phyloP scores from a whole-genome alignment of 2,888 invertebrate genomes.

The Leptinotarsa juncta region DNA sequence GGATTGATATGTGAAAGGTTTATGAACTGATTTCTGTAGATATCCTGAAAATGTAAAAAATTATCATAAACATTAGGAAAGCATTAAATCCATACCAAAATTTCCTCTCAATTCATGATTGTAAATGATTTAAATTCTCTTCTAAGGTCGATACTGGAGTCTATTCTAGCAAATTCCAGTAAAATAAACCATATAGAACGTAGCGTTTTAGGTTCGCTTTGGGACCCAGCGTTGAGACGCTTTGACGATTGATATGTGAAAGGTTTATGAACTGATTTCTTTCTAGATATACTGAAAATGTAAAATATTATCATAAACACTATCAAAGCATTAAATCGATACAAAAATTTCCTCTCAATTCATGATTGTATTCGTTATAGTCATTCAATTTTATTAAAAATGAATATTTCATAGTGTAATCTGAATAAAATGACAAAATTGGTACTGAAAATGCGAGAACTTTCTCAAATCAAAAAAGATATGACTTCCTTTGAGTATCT shows the following conservation, averaged over 20 bases:
- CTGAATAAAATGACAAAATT: too few species aligned
- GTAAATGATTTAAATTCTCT: constrained; percentile 92
- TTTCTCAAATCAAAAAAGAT: too few species aligned
- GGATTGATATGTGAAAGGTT: constrained; percentile 96
- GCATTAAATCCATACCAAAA: too few species aligned
- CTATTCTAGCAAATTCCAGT: constrained; percentile 88
- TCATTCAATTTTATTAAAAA: too few species aligned
- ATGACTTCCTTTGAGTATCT: too few species aligned
- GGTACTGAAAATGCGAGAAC: too few species aligned
- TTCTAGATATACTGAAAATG: constrained; percentile 79
- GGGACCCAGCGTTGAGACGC: constrained; percentile 72
- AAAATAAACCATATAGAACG: constrained; percentile 99
- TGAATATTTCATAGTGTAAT: too few species aligned
- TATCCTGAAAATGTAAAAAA: constrained; percentile 68
- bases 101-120: too few species aligned
- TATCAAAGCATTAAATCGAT: too few species aligned
- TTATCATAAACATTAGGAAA: too few species aligned
- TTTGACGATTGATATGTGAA: constrained; percentile 96
- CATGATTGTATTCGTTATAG: too few species aligned
- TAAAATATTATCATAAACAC: background rate
- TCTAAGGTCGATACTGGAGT: constrained; percentile 90
- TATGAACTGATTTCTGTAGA: constrained; percentile 91
- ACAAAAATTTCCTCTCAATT: too few species aligned
- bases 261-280: constrained; percentile 90
- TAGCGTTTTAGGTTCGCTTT: constrained; percentile 68